Percentiles rank a stretch among this genome's conserved stretches.
Evolutionary conservation across 2,797 vertebrate species (phyloP).

Genomic region (Scarus forsteni): DNA sequence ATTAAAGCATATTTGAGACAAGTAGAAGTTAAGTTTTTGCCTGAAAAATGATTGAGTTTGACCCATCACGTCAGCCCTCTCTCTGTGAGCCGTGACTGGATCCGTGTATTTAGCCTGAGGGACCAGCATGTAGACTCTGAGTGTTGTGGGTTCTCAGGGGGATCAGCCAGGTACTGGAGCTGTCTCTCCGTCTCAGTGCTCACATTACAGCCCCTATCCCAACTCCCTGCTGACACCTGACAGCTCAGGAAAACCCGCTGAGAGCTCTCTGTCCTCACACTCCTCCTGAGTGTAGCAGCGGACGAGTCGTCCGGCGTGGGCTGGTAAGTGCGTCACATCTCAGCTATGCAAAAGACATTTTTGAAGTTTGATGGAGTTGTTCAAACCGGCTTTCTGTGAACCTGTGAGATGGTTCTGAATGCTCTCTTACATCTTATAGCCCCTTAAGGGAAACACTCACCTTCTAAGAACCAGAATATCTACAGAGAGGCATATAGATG

Average conservation of each 20-base stretch:
- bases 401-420: background rate
- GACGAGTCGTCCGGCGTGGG: background rate
- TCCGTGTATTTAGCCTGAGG: conserved; percentile 2
- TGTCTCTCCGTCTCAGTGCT: conserved; percentile 18
- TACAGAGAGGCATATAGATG: background rate
- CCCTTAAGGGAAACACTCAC: background rate
- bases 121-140: conserved; percentile 14
- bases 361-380: conserved; percentile 2
- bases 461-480: background rate
- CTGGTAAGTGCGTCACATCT: conserved; percentile 10
- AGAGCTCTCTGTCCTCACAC: conserved; percentile 11
- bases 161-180: conserved; percentile 6
- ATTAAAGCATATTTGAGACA: no score
- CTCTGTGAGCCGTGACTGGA: background rate
- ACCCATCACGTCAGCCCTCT: background rate
- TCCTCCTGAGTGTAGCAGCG: background rate
- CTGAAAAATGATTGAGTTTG: no score
- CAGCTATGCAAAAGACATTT: conserved; percentile 24
- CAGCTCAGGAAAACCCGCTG: conserved; percentile 12
- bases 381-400: conserved; percentile 9
- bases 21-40: no score
- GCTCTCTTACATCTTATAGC: background rate
- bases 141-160: conserved; percentile 31
- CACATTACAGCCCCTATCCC: conserved; percentile 43
- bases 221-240: conserved; percentile 19